Evolutionary conservation across 2,113 vertebrate genomes (phyloP), one percentile per base, ranked within the genome.

Genomic region (Pseudopipra pipra): DNA sequence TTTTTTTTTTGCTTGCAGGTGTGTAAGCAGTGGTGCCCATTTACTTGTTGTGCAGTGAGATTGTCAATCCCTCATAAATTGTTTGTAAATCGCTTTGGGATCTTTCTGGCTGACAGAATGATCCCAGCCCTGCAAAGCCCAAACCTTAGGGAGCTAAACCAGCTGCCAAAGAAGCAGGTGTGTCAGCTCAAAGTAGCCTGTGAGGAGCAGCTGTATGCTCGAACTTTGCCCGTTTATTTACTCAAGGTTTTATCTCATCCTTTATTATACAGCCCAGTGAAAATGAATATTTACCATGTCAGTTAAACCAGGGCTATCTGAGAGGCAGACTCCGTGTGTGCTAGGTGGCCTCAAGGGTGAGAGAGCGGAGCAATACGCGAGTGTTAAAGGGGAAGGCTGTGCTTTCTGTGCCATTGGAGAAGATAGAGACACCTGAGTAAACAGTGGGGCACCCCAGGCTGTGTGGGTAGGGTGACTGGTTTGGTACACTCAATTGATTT

Each of bases 221-320:
- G 96, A 97, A 97, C 97, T 98, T 98, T 96, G 96, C 96, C 94
- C 92, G 0, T 91, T 88, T 96, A 65, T 97, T 96, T 96, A 97
- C 95, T 97, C 76, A 87, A 31, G 89, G 85, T 91, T 96, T 97
- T 97, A 97, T 98, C 96, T 98, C 89, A 87, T 91, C 88, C 92
- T 87, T 79, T 83, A 54, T 91, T 77, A 49, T 79, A 78, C 75
- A 88, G 72, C 54, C n/a, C 46, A 23, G 65, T 86, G 75, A 89
- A 93, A 95, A 92, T 47, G 92, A 71, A 4, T 68, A 75, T 96
- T 97, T 96, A 86, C 87, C 0, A 0, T 87, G 90, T 66, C 85
- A 55, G 84, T 88, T 67, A 43, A 35, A 44, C 1, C 1, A 1
- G 79, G 90, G 56, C 91, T 2, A 4, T 63, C 70, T 37, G 35